Evolutionary conservation across 1,140 invertebrate species (phyloP).

Genomic region (Orussus abietinus): DNA sequence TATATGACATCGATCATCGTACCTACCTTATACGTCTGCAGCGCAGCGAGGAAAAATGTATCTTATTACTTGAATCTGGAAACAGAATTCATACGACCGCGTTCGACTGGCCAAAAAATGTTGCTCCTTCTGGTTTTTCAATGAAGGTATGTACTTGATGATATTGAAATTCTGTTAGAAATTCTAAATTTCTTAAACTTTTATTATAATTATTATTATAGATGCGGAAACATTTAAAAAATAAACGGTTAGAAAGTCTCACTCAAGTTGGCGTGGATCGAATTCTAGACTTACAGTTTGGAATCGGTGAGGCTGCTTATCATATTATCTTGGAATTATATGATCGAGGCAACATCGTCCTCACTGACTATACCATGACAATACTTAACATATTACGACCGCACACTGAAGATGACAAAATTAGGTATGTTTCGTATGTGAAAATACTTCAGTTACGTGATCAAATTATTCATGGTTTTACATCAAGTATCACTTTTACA

Average conservation of each 20-base stretch:
- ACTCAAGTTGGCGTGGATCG: constrained; percentile 84
- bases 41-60: constrained; percentile 75
- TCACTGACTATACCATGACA: constrained; percentile 87
- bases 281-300: constrained; percentile 92
- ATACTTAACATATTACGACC: constrained; percentile 93
- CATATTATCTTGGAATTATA: constrained; percentile 96
- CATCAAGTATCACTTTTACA: no score
- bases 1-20: constrained; percentile 97
- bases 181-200: constrained; percentile 14
- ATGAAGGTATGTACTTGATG: constrained; percentile 76
- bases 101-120: constrained; percentile 99
- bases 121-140: constrained; percentile 90
- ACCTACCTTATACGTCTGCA: constrained; percentile 92
- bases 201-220: constrained; percentile 48
- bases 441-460: no score
- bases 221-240: constrained; percentile 95
- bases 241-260: constrained; percentile 87
- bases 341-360: constrained; percentile 93
- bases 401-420: constrained; percentile 88
- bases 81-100: constrained; percentile 88
- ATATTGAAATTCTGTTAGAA: constrained; percentile 9
- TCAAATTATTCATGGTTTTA: no score
- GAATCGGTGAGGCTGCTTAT: constrained; percentile 88
- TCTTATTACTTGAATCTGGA: constrained; percentile 92
- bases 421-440: constrained; percentile 57